Evolutionary conservation across 2,888 invertebrate genomes (phyloP), one percentile per base, ranked within the genome.

Genomic region (Parascotia fuliginaria): DNA sequence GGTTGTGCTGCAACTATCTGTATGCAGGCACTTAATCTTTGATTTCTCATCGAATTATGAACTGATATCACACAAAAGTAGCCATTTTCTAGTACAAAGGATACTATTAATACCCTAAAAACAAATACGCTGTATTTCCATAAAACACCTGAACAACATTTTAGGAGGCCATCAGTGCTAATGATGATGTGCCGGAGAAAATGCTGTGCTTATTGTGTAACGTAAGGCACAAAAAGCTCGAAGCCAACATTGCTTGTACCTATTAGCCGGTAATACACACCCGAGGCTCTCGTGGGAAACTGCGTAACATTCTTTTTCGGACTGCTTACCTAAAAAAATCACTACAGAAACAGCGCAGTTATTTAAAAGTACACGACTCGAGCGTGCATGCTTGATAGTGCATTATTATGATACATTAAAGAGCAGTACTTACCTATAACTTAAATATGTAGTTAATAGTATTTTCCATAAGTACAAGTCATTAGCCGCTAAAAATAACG

Each of bases 221-320:
- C 41, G 50, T 54, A 48, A 60, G 56, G 52, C 51, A 74, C 73
- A 85, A 82, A 82, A 83, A 80, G 60, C 61, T 65, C 37, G 60
- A 44, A 60, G 65, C 66, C 65, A 56, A 37, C 54, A 65, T 70
- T 56, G 64, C 16, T 31, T 43, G 49, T 49, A 49, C 39, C 49
- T 49, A 49, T 49, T 49, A 49, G 24, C 38, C 49, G 34, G 43
- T 43, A 49, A 49, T 43, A 50, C 73, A 75, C 74, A 75, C 75
- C 63, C 46, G 65, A 65, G 69, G 64, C 60, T 56, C 70, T 68
- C 83, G 83, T 86, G 87, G 81, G 86, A 86, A 86, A 69, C 70
- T 76, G 44, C 73, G 55, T 65, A 55, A 69, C 67, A 70, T 74
- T 75, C 62, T 61, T 74, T 77, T 76, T 76, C 58, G 74, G 67